These are phyloP conservation scores for Plebejus melissa DNA, from an alignment of 2,888 invertebrate species.

Conservation along the genomic window DNA sequence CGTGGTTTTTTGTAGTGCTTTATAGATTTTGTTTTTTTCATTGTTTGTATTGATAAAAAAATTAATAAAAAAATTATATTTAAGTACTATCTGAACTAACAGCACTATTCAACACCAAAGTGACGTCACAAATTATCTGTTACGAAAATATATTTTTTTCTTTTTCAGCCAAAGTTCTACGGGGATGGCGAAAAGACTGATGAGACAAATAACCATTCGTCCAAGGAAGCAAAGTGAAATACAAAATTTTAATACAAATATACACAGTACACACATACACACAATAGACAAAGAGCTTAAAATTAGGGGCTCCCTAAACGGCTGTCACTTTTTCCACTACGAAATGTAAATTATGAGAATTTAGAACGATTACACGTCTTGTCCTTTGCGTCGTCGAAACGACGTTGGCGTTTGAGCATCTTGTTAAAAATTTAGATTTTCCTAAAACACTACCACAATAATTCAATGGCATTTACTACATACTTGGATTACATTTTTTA, in stretches of 20 bases:
- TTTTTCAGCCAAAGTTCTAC: slow-evolving; percentile 82
- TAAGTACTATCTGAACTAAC: too few relatives aligned
- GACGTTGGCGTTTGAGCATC: not conserved
- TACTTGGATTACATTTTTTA: not conserved
- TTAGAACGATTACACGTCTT: not conserved
- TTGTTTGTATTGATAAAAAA: too few relatives aligned
- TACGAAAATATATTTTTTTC: slow-evolving; percentile 32
- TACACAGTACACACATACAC: slow-evolving; percentile 32
- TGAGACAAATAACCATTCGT: slow-evolving; percentile 76
- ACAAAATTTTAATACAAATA: slow-evolving; percentile 30
- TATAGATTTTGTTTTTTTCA: too few relatives aligned
- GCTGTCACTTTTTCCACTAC: not conserved
- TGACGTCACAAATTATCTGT: not conserved
- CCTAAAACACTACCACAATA: not conserved
- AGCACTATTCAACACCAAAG: not conserved
- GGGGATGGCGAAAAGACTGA: slow-evolving; percentile 82
- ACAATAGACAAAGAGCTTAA: slow-evolving; percentile 3
- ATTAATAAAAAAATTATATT: too few relatives aligned
- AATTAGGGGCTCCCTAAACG: not conserved
- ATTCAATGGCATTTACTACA: not conserved
- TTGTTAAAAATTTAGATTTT: not conserved
- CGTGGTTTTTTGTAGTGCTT: too few relatives aligned
- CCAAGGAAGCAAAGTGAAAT: slow-evolving; percentile 70
- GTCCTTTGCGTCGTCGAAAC: not conserved
- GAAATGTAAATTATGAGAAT: not conserved